Evolutionary conservation across 2,113 vertebrate genomes (phyloP), one percentile per base, ranked within the genome.

Genomic region (Brachyhypopomus occidentalis): DNA sequence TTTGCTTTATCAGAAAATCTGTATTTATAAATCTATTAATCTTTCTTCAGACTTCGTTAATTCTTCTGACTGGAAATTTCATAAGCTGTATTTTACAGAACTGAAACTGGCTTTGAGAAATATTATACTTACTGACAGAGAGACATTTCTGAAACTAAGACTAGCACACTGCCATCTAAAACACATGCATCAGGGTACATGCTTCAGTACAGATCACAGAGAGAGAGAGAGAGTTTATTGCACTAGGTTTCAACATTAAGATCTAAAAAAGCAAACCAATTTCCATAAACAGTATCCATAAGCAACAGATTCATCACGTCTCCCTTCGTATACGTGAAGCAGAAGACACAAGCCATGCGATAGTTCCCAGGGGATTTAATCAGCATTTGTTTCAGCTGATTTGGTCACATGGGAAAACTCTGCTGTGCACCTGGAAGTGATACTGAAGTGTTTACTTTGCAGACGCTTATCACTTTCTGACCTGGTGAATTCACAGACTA

Each of bases 301-400:
- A 36, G 69, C 38, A 55, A 56, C 20, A 19, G 77, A 60, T 71
- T 71, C 7, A 22, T 41, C 5, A 67, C 34, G 20, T 19, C 27
- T 17, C 63, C 19, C 66, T 11, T 41, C 12, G 19, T 72, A 19
- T 2, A 11, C 45, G 9, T 73, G 20, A 74, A 80, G 34, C 58
- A 36, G 55, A 76, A 72, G 45, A 80, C 34, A 72, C 59, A 77
- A 76, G 41, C 56, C 67, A 16, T 77, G 69, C 23, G n/a, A 67
- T 34, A n/a, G 67, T 81, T 84, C 75, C 79, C 75, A 84, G 70
- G 25, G 75, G 25, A 81, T 8, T 16, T 74, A 81, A 81, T 74
- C 79, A 81, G 56, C 34, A 77, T 71, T 38, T 20, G 45, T 72
- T 48, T 84, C 69, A 72, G 27, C 73, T 58, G 22, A 80, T 64